Percentiles rank a stretch among this genome's conserved stretches.
Evolutionary conservation across 1,140 invertebrate genomes (phyloP).

Genomic region (Bombus soroeensis): DNA sequence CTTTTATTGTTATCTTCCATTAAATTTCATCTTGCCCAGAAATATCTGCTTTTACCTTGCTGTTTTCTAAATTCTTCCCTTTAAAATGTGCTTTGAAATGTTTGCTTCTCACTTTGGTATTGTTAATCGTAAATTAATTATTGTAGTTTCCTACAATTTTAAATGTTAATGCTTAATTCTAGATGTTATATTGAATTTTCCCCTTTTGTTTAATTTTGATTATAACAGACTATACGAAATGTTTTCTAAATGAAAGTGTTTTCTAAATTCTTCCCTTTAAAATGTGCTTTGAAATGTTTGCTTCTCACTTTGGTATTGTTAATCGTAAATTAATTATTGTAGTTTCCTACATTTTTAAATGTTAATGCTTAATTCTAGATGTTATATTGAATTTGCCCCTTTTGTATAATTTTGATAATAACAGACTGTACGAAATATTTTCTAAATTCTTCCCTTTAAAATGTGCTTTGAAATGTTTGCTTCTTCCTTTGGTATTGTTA

Average conservation of each 20-base stretch:
- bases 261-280: neutral
- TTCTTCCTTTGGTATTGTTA: neutral
- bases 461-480: no score
- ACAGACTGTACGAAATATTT: neutral
- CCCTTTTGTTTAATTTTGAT: neutral
- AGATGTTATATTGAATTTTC: no score
- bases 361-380: neutral
- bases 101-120: neutral
- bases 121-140: no score
- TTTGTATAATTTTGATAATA: constrained; percentile 1
- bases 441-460: neutral
- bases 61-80: neutral
- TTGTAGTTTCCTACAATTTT: no score
- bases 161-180: neutral
- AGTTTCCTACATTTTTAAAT: no score
- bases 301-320: neutral
- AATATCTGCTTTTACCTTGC: neutral
- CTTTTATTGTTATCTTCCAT: neutral
- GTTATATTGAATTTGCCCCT: neutral
- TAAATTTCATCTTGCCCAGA: neutral
- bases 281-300: no score
- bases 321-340: no score
- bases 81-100: neutral
- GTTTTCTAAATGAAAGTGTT: no score
- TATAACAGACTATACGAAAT: neutral